Evolutionary conservation across 35 echinoderm and acorn worm genomes (phyloP), one percentile per base, ranked within the genome.

Genomic region (Diadema setosum): DNA sequence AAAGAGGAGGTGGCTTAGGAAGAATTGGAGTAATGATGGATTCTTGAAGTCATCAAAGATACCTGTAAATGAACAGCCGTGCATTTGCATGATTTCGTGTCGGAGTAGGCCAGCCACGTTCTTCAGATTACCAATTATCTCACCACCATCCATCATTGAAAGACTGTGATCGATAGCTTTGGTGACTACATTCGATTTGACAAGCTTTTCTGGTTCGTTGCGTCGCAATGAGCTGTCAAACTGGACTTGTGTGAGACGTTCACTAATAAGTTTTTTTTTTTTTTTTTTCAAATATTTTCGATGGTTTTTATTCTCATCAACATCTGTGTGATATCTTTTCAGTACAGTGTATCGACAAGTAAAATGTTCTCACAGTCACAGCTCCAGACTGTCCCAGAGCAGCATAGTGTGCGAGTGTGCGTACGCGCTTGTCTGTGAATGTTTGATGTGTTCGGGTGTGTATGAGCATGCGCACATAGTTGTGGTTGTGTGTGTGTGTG

Each of bases 1-100:
- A 87, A 87, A 87, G 36, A 87, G 84, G 65, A 74, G 84, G 25
- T 87, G 84, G 43, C 61, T 70, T 30, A 87, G 25, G 64, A 70
- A 73, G 84, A 75, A 87, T 63, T 85, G n/a, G 9, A n/a, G n/a
- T 9, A n/a, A n/a, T n/a, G 9, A 52, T 11, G n/a, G 48, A 52
- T 9, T 9, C 56, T 85, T 45, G 46, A 85, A 85, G 57, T 85
- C 30, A 60, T 85, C 56, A 85, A 85, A 85, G 29, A 15, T 85
- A 5, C 82, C 82, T 85, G 82, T 85, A 64, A 58, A 85, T 63
- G 50, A 39, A 50, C 82, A 60, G 57, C 82, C 46, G 52, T 45
- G 52, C 29, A 35, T 60, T 85, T 85, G 27, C 50, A 85, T 60
- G 12, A 85, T 85, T 35, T 85, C 46, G 8, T 64, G 37, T 64